Base-by-base conservation (phyloP, 2,113 vertebrate species). In the Ciconia stormi region DNA sequence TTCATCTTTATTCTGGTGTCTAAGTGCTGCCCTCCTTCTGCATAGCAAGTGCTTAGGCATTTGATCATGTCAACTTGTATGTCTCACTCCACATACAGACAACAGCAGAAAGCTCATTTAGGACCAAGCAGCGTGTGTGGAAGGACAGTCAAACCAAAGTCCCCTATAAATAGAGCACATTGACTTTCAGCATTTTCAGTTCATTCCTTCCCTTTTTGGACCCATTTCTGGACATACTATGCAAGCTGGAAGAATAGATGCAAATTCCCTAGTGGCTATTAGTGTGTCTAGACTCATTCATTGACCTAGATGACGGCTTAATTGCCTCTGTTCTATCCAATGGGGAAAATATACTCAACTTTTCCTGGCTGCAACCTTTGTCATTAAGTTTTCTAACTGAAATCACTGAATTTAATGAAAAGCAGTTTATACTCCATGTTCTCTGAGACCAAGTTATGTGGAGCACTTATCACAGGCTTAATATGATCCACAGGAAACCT, bases 241-340 rank as follows among this genome's bases (percentile, higher is more conserved):
- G 81, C 91, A 70, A 7, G 23, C 65, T 89, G 78, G 42, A 96
- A 89, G 77, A 93, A 87, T 42, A 89, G 73, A 90, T 89, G 58
- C 14, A 66, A 87, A 95, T 92, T 91, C 86, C 87, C 89, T 2
- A 2, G 55, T 77, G 93, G 73, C 90, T 96, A 89, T 97, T 95
- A 96, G 79, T 5, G 58, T 74, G 96, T 97, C 95, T 96, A 96
- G 95, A 96, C 95, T 95, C 95, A 78, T 90, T 93, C 96, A 92
- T 49, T 97, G 95, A 95, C 95, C 95, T 95, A 92, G 52, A 95
- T 81, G 91, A 95, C 87, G 80, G 49, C 91, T 95, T 96, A 95
- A 95, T 95, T 97, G 92, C 77, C 69, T 92, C 88, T 89, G 70
- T 55, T 73, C 82, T 49, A 74, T 83, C 80, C 86, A 90, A 87